Base-by-base conservation (phyloP, 1,140 invertebrate species). In the Drosophila funebris region DNA sequence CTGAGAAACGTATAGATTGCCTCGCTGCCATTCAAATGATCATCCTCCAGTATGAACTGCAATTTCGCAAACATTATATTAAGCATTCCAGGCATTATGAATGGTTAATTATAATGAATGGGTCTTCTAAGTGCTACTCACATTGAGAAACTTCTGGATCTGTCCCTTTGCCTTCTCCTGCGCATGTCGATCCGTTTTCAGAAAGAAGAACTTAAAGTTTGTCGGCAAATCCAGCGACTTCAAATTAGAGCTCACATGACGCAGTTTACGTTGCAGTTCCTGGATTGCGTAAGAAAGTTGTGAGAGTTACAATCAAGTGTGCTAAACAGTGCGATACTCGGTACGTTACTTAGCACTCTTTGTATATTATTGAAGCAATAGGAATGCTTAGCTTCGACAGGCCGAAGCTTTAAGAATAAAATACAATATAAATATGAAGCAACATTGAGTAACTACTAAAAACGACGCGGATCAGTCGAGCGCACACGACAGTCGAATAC, bases 1-100 rank as follows among this genome's bases (percentile, higher is more conserved):
- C 96, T 97, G 3, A 98, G 93, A 92, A 98, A 98, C 63, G 95
- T 95, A 91, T 97, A 98, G 54, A 98, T 93, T 29, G 96, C 96
- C 92, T 98, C 97, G 90, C 96, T 96, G 92, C 97, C 96, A 92
- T 96, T 96, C 57, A 98, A 92, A 73, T 95, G 93, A 50, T 97
- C 96, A 90, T 98, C 96, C 92, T 96, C 96, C 87, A 97, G 93
- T 60, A 98, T 95, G 89, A 95, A 96, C 96, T 97, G 78, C 11
- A 36, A 39, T n/a, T 36, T 1, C 4, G 11, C 5, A n/a, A n/a
- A 36, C n/a, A 36, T 36, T 13, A 13, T 4, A 36, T 31, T 31
- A 31, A 8, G 0, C 7, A 2, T 31, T 31, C 7, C n/a, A n/a
- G n/a, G n/a, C n/a, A n/a, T n/a, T n/a, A n/a, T n/a, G n/a, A n/a